A percentile compares a stretch with the other conserved stretches of the same genome.
phyloP scores from a whole-genome alignment of 1,140 invertebrate species.

The Pararge aegeria region DNA sequence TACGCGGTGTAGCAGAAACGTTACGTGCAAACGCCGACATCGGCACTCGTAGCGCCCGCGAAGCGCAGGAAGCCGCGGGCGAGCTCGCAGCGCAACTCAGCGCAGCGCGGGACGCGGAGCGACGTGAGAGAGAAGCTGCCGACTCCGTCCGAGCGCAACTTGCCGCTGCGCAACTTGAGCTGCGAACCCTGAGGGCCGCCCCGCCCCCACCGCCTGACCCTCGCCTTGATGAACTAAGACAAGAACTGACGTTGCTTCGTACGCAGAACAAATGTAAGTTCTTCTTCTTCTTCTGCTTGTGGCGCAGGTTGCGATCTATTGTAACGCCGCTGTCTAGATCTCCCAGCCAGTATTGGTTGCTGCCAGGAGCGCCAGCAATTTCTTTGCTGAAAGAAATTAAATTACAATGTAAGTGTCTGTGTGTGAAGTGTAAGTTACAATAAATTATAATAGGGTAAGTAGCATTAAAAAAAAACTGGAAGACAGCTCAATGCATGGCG shows the following conservation, averaged over 20 bases:
- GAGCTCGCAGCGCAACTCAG: slow-evolving; percentile 81
- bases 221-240: slow-evolving; percentile 85
- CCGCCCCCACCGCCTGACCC: slow-evolving; percentile 84
- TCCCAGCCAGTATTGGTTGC: no score
- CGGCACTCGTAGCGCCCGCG: slow-evolving; percentile 72
- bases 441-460: no score
- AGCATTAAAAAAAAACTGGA: no score
- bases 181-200: slow-evolving; percentile 68
- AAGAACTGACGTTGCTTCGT: slow-evolving; percentile 84
- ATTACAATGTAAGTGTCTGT: no score
- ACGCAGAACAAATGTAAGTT: slow-evolving; percentile 88
- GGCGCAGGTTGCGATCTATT: no score
- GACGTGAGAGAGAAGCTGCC: slow-evolving; percentile 58
- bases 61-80: slow-evolving; percentile 76
- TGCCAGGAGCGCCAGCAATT: no score
- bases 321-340: no score
- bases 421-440: no score
- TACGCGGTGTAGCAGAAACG: slow-evolving; percentile 77
- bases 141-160: slow-evolving; percentile 71
- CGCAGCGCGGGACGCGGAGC: slow-evolving; percentile 78
- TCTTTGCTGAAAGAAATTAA: no score
- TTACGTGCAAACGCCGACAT: slow-evolving; percentile 81
- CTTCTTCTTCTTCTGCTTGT: no score
- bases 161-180: slow-evolving; percentile 74
- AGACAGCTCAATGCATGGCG: slow-evolving; percentile 81